These are phyloP conservation scores for Zaprionus bogoriensis DNA, from an alignment of 2,888 invertebrate genomes.

Conservation along the genomic window DNA sequence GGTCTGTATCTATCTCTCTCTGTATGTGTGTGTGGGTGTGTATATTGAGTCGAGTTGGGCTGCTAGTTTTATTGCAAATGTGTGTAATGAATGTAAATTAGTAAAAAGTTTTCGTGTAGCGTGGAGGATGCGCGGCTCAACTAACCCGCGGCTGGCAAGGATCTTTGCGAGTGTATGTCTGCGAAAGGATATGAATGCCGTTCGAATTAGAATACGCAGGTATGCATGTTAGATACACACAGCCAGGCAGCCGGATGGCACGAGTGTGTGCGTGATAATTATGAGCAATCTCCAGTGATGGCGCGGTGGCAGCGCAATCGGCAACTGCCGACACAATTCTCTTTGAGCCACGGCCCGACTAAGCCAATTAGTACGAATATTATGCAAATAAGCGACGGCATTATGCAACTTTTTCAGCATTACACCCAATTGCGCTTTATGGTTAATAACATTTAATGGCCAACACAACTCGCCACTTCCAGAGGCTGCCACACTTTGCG, in stretches of 20 bases:
- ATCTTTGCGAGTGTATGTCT: slow-evolving; percentile 27
- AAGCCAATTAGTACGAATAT: slow-evolving; percentile 59
- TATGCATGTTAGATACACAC: too few species aligned
- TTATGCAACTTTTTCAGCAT: slow-evolving; percentile 49
- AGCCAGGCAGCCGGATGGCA: too few species aligned
- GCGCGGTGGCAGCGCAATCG: slow-evolving; percentile 11
- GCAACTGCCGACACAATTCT: slow-evolving; percentile 26
- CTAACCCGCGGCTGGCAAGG: slow-evolving; percentile 69
- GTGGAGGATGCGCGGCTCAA: slow-evolving; percentile 53
- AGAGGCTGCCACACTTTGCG: too few species aligned
- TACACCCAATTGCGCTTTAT: slow-evolving; percentile 55
- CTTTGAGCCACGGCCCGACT: slow-evolving; percentile 63
- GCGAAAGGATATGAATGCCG: slow-evolving; percentile 54
- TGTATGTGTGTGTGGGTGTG: slow-evolving; percentile 9
- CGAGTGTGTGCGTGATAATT: slow-evolving; percentile 60
- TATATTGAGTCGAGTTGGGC: slow-evolving; percentile 53
- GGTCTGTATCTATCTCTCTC: too few species aligned
- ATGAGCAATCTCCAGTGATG: slow-evolving; percentile 49
- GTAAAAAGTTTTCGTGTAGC: slow-evolving; percentile 69
- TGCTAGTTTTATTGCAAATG: slow-evolving; percentile 78
- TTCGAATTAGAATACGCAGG: slow-evolving; percentile 66
- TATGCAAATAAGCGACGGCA: slow-evolving; percentile 59
- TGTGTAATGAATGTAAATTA: slow-evolving; percentile 80
- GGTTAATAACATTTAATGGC: slow-evolving; percentile 70
- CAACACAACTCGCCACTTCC: slow-evolving; percentile 71